A percentile compares a stretch with the other conserved stretches of the same genome.
phyloP scores from a whole-genome alignment of 2,797 vertebrate species.

The Coracias cyanogaster region DNA sequence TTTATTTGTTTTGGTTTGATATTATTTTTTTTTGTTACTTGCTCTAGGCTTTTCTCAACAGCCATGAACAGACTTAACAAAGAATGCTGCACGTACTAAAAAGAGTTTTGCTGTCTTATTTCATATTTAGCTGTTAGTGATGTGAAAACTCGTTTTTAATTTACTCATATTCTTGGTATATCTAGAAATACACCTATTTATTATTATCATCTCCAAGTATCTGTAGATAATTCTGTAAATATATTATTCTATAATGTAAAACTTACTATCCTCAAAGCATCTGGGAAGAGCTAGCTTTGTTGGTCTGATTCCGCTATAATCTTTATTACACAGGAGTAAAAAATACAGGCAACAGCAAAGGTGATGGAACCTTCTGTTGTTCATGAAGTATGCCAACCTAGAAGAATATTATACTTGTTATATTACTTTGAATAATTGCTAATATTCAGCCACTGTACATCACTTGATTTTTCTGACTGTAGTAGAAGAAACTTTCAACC shows the following conservation, averaged over 20 bases:
- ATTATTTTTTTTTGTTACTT: neutral
- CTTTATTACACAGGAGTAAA: fast-evolving
- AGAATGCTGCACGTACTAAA: fast-evolving
- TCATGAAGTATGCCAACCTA: neutral
- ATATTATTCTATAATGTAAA: neutral
- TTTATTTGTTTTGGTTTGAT: neutral
- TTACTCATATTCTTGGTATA: fast-evolving
- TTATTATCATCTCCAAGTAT: neutral
- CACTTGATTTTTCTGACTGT: neutral
- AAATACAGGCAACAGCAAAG: neutral
- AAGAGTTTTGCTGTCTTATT: neutral
- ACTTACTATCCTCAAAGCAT: neutral
- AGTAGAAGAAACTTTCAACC: neutral
- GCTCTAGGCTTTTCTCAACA: neutral
- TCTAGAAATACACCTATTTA: neutral
- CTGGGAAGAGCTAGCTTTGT: neutral
- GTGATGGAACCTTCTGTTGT: neutral
- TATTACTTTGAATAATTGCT: neutral
- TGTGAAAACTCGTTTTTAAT: neutral
- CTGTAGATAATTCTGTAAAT: neutral
- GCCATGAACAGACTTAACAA: neutral
- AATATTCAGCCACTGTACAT: neutral
- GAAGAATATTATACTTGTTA: neutral
- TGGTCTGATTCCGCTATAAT: neutral
- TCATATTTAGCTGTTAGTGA: neutral